A percentile compares a stretch with the other conserved stretches of the same genome.
Conservation (phyloP, 2,797 vertebrate species). For the Labeo calbasu region DNA sequence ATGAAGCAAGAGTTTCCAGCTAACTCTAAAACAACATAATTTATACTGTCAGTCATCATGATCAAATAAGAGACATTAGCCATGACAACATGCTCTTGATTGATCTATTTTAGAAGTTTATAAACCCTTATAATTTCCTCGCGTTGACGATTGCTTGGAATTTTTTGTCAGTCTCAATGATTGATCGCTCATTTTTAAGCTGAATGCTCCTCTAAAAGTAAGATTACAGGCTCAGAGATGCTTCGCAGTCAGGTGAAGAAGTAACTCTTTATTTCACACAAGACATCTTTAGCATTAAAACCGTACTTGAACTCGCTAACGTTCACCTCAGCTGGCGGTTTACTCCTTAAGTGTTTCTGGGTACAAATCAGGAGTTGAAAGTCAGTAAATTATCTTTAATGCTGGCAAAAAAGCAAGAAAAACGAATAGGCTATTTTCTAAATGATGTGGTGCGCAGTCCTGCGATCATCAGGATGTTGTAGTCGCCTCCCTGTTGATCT, state of each 20-base stretch:
- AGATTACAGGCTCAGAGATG: not conserved
- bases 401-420: conserved; percentile 74
- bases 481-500: conserved; percentile 82
- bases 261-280: conserved; percentile 42
- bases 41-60: conserved; percentile 48
- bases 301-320: not conserved
- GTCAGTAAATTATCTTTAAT: conserved; percentile 84
- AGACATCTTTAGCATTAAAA: conserved; percentile 45
- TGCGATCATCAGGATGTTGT: conserved; percentile 78
- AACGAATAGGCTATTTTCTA: conserved; percentile 82
- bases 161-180: not conserved
- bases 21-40: conserved; percentile 55
- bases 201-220: not conserved
- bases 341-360: conserved; percentile 65
- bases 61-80: conserved; percentile 48
- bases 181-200: not conserved
- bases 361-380: conserved; percentile 77
- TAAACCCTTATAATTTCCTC: conserved; percentile 58
- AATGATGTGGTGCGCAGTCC: conserved; percentile 79
- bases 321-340: conserved; percentile 51
- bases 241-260: conserved; percentile 24
- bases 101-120: conserved; percentile 46
- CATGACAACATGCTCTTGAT: conserved; percentile 12
- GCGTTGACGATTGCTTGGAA: not conserved
- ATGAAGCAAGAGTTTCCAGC: conserved; percentile 50